Evolutionary conservation across 2,888 invertebrate genomes (phyloP), one percentile per base, ranked within the genome.

Genomic region (Brachylomia viminalis): DNA sequence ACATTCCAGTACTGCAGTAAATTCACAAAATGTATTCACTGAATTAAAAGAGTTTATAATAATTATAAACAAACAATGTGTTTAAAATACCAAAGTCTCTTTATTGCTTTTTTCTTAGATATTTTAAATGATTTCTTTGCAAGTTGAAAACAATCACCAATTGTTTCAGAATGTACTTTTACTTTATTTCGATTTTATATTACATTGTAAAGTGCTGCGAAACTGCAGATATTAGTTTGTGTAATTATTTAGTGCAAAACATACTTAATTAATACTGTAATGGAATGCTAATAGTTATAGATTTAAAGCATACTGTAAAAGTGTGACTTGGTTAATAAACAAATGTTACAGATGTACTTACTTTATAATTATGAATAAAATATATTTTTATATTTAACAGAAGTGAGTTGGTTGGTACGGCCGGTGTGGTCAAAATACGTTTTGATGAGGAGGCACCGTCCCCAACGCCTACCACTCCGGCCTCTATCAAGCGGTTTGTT

Each of bases 361-460:
- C 15, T 54, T 58, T 72, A 77, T 72, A 66, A 59, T 61, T 70
- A 79, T 71, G 70, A 70, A 64, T 80, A 58, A 83, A 77, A 64
- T n/a, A 77, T 76, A 86, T 91, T 89, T 88, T 93, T 92, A 84
- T 90, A 91, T 94, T 95, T 95, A 95, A 96, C 96, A 97, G 97
- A 97, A 97, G 97, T 97, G 97, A 97, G 93, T 96, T 97, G 94
- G 95, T 97, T 89, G 97, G 97, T 86, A 97, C 97, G 84, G 97
- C 97, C 84, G 97, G 97, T 93, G 97, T 97, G 92, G 97, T 97
- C 93, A 97, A 97, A 95, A 95, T 97, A 88, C 95, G 93, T 87
- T 95, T 95, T 92, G 97, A 97, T 89, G 97, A 96, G 90, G 96
- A 96, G 90, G 95, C 94, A 79, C 96, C 96, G 1, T 96, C 96